Conservation (phyloP, 64 coral and sea anemone species). For the Actinia tenebrosa region DNA sequence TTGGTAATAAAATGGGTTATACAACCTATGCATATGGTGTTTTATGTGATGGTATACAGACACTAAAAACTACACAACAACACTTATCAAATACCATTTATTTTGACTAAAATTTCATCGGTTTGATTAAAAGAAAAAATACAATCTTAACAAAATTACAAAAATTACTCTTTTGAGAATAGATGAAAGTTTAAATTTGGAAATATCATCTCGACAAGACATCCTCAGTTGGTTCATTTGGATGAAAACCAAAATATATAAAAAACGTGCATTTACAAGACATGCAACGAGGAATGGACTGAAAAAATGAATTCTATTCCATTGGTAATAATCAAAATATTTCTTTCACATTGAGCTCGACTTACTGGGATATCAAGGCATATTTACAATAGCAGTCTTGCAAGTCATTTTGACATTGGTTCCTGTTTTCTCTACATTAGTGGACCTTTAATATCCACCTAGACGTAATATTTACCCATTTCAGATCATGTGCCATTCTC, state of each 20-base stretch:
- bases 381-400: neutral
- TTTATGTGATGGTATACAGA: neutral
- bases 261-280: neutral
- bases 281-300: neutral
- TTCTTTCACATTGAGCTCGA: neutral
- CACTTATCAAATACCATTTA: neutral
- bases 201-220: neutral
- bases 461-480: too few relatives aligned
- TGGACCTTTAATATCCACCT: too few relatives aligned
- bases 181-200: neutral
- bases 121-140: neutral
- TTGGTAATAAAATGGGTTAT: neutral
- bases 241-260: neutral
- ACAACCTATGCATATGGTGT: neutral
- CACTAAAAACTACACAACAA: neutral
- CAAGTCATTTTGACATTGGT: neutral
- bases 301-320: neutral
- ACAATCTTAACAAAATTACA: neutral
- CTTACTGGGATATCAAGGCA: neutral
- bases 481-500: too few relatives aligned
- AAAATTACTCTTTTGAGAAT: neutral
- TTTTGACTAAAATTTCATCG: neutral
- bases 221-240: neutral
- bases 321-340: constrained; percentile 2
- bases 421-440: too few relatives aligned